phyloP scores from a whole-genome alignment of 1,140 invertebrate species.

The Calephelis nemesis region DNA sequence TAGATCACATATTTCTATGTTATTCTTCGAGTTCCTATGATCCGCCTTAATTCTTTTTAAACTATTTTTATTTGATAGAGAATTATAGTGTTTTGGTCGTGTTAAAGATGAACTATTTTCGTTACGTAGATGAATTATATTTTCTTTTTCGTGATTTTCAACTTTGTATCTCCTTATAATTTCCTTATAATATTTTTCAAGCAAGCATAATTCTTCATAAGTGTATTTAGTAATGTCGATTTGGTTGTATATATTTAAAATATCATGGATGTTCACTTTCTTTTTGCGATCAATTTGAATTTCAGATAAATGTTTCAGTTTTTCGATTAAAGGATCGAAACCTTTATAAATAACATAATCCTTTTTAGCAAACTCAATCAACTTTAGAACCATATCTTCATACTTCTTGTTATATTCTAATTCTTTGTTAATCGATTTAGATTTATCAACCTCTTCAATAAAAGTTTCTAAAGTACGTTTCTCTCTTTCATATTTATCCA shows the following conservation, averaged over 20 bases:
- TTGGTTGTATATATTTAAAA: constrained; percentile 59
- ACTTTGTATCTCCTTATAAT: constrained; percentile 65
- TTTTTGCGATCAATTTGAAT: constrained; percentile 55
- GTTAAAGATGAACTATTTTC: background rate
- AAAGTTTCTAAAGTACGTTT: constrained; percentile 62
- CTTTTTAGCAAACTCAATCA: constrained; percentile 72
- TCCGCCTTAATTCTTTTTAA: constrained; percentile 39
- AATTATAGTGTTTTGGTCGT: background rate
- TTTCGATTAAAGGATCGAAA: constrained; percentile 74
- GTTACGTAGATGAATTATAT: constrained; percentile 38
- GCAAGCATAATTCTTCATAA: constrained; percentile 63
- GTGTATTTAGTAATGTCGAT: constrained; percentile 64
- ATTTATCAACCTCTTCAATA: constrained; percentile 69
- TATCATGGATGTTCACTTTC: constrained; percentile 59
- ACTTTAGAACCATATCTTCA: constrained; percentile 68
- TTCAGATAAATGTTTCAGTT: constrained; percentile 64
- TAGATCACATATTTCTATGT: constrained; percentile 60
- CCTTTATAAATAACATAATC: constrained; percentile 72
- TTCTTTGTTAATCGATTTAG: constrained; percentile 61
- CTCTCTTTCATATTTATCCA: constrained; percentile 62
- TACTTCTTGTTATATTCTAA: constrained; percentile 70
- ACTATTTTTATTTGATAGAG: constrained; percentile 35
- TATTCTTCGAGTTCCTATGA: constrained; percentile 44
- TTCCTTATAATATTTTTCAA: constrained; percentile 70
- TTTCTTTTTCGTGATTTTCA: constrained; percentile 56